Base-by-base conservation (phyloP, 92 coral and sea anemone genomes). In the Muricea muricata region DNA sequence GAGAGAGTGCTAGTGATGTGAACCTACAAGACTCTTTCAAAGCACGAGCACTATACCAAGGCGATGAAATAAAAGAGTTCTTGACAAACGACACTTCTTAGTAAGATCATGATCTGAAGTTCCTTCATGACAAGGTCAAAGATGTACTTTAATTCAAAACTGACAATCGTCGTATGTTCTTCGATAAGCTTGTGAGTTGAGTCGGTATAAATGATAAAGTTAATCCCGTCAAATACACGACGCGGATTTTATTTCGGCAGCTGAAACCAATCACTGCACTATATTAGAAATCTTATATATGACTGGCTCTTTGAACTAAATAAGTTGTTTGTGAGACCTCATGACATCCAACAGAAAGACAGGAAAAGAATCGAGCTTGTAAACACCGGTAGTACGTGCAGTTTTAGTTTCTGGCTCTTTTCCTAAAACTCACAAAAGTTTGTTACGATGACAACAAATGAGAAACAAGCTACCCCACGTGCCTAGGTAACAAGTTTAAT, bases 321-420 rank as follows among this genome's bases (percentile, higher is more conserved):
- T 45, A 45, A 45, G 50, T 45, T 55, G 63, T 32, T 57, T 4
- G 25, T 21, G 25, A 11, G 61, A 57, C 65, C 65, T 32, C 8
- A 28, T 57, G 11, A 21, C 3, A 57, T 10, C 65, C 31, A 20
- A 29, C 65, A 57, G 14, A 1, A 57, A 57, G 5, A 57, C 7
- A 15, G n/a, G 20, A 57, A 28, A 57, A 57, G 30, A 21, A 29
- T 24, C 65, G 65, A 57, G 65, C 25, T 57, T 57, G n/a, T n/a
- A n/a, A n/a, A n/a, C n/a, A n/a, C n/a, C n/a, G n/a, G n/a, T n/a
- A n/a, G n/a, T n/a, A n/a, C n/a, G n/a, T n/a, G n/a, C n/a, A n/a
- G n/a, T n/a, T n/a, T n/a, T n/a, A n/a, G n/a, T n/a, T n/a, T 57
- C 30, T 57, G 65, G 65, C 65, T 21, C 65, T n/a, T 24, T 57